phyloP scores from a whole-genome alignment of 2,888 invertebrate species.

The Eupithecia subumbrata region DNA sequence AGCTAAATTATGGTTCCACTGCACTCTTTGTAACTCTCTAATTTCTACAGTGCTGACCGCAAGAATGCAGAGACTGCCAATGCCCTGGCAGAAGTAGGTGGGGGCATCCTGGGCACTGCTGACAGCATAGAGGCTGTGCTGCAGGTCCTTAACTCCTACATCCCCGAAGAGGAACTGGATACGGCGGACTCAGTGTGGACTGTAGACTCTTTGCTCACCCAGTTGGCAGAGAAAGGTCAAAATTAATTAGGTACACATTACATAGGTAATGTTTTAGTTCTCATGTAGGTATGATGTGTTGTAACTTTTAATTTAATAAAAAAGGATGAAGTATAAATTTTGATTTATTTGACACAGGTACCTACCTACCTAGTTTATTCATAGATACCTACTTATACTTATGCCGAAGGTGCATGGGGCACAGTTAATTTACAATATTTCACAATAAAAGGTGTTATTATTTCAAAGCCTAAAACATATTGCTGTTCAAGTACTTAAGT shows the following conservation, averaged over 20 bases:
- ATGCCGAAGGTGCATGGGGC: too few relatives aligned
- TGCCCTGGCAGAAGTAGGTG: conserved; percentile 71
- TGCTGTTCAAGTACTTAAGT: too few relatives aligned
- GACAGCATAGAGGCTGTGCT: conserved; percentile 72
- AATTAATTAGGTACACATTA: not conserved
- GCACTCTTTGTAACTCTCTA: not conserved
- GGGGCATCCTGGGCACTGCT: conserved; percentile 63
- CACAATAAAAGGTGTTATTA: too few relatives aligned
- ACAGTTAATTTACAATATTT: too few relatives aligned
- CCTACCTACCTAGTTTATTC: too few relatives aligned
- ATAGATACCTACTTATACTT: too few relatives aligned
- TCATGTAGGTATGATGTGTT: too few relatives aligned
- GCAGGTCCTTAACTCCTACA: conserved; percentile 66
- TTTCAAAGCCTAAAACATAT: too few relatives aligned
- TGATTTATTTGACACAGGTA: too few relatives aligned
- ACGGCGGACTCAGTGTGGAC: conserved; percentile 76
- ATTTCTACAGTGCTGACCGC: conserved; percentile 54
- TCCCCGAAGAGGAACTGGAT: conserved; percentile 70
- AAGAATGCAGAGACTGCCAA: conserved; percentile 73
- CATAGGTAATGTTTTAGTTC: too few relatives aligned
- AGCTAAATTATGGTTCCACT: not conserved
- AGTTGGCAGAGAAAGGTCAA: conserved; percentile 66
- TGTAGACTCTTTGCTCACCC: conserved; percentile 70
- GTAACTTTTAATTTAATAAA: too few relatives aligned
- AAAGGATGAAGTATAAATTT: not conserved